Conservation (phyloP, 2,113 vertebrate species). For the Saccopteryx bilineata region DNA sequence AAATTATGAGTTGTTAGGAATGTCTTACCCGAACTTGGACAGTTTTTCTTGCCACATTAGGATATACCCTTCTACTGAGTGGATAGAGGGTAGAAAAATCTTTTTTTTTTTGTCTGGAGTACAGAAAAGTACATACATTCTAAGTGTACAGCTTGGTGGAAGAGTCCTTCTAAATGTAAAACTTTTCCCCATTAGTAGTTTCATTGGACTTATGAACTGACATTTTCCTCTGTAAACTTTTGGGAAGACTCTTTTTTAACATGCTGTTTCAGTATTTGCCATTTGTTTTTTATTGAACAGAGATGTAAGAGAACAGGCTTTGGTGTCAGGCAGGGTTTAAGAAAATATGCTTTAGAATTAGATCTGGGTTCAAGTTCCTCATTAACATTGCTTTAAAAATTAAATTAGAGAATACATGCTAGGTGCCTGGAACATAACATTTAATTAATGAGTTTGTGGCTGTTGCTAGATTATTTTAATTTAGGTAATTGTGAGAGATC, state of each 20-base stretch:
- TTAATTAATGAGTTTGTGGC: not conserved
- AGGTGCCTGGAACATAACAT: not conserved
- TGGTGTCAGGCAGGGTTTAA: not conserved
- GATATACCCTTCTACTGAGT: not conserved
- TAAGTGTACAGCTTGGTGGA: not conserved
- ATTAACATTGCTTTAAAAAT: not conserved
- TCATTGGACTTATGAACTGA: not conserved
- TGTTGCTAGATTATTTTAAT: not conserved
- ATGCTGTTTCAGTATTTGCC: not conserved
- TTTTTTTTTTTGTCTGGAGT: not conserved
- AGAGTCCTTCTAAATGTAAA: not conserved
- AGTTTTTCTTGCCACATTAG: not conserved
- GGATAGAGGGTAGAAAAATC: not conserved
- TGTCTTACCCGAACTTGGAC: not conserved
- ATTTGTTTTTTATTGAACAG: slow-evolving; percentile 48
- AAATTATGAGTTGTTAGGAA: slow-evolving; percentile 33
- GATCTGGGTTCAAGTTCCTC: not conserved
- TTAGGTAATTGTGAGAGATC: not conserved
- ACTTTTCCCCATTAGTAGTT: not conserved
- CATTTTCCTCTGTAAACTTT: not conserved
- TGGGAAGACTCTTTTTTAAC: not conserved
- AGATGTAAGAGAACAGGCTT: not conserved
- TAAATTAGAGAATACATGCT: not conserved
- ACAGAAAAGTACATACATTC: not conserved
- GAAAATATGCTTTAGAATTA: slow-evolving; percentile 23